Conservation (phyloP, 2,113 vertebrate genomes). For the Porphyrio hochstetteri region DNA sequence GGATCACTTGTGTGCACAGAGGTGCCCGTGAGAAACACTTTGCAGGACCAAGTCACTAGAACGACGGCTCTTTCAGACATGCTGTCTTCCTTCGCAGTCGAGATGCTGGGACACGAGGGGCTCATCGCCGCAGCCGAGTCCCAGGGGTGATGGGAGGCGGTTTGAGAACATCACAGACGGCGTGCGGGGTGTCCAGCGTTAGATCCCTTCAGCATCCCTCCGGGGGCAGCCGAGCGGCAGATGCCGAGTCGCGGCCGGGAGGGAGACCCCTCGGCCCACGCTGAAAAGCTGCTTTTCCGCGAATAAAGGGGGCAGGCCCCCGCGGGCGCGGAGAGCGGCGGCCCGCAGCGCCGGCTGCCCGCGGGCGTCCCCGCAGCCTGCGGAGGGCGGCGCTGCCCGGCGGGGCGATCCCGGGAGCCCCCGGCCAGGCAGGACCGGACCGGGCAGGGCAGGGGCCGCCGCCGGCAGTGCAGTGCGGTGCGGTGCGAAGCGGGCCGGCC, state of each 20-base stretch:
- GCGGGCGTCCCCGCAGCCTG: background rate
- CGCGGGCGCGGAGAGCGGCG: background rate
- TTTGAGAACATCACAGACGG: background rate
- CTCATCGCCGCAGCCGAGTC: fast-evolving
- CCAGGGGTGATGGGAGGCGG: fast-evolving
- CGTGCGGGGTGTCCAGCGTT: fast-evolving
- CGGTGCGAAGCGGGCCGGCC: background rate
- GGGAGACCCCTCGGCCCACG: background rate
- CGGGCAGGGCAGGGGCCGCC: background rate
- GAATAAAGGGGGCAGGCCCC: background rate
- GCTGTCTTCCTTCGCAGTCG: background rate
- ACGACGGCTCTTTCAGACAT: background rate
- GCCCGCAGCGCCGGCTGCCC: background rate
- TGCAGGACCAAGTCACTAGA: background rate
- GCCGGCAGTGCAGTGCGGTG: too few species aligned
- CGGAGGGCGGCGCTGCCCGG: background rate
- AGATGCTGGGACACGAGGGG: fast-evolving
- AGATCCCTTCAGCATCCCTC: background rate
- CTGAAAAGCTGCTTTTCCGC: background rate
- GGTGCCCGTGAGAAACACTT: background rate
- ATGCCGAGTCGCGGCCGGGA: fast-evolving
- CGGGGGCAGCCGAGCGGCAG: background rate
- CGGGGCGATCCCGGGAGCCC: background rate
- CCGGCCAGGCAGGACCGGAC: background rate
- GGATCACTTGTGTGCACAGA: background rate